These are phyloP conservation scores for Sus scrofa DNA, from an alignment of 2,113 vertebrate genomes.

Conservation along the genomic window DNA sequence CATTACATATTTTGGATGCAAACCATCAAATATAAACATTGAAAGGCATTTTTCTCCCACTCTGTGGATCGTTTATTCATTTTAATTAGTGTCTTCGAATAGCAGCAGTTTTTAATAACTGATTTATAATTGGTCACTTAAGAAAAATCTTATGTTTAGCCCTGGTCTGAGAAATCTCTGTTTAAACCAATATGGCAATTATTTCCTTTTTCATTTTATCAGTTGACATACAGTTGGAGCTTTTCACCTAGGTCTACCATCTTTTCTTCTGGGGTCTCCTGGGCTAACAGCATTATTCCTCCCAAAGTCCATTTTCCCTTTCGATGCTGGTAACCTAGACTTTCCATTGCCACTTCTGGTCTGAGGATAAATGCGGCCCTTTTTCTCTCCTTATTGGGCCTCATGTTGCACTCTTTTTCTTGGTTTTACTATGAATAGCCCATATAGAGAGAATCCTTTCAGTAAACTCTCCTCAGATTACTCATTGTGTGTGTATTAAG, in stretches of 20 bases:
- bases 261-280: background rate
- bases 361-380: background rate
- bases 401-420: background rate
- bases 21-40: background rate
- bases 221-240: too few relatives aligned
- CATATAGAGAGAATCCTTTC: background rate
- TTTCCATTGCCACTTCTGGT: background rate
- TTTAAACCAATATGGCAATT: background rate
- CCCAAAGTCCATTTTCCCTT: background rate
- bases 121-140: background rate
- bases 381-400: background rate
- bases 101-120: background rate
- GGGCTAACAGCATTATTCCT: background rate
- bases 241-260: background rate
- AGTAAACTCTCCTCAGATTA: background rate
- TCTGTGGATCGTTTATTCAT: background rate
- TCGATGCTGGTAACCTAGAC: background rate
- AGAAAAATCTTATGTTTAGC: background rate
- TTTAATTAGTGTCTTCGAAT: background rate
- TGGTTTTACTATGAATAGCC: background rate
- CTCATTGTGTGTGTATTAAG: background rate
- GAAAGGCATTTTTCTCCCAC: background rate
- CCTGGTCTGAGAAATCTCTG: background rate
- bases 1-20: background rate
- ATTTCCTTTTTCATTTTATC: background rate